Percentiles rank a stretch among this genome's conserved stretches.
Evolutionary conservation across 2,797 vertebrate genomes (phyloP).

Genomic region (Clamator glandarius): DNA sequence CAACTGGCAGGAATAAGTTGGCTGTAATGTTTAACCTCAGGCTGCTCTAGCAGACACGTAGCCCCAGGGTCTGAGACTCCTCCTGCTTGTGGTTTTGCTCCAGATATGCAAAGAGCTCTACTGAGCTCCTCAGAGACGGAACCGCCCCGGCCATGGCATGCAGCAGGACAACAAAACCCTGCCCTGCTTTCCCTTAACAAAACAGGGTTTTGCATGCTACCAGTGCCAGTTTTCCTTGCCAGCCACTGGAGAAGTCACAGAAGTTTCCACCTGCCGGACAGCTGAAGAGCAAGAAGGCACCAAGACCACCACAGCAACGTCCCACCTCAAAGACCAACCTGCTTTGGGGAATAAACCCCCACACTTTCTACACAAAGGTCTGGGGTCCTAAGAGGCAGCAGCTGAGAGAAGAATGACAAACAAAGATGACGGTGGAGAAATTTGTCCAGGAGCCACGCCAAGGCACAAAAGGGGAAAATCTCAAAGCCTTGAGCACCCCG

Average conservation of each 20-base stretch:
- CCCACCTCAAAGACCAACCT: slow-evolving; percentile 81
- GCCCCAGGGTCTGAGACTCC: not conserved
- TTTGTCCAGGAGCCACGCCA: not conserved
- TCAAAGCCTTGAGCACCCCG: not conserved
- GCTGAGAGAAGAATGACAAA: slow-evolving; percentile 69
- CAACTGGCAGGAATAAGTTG: not conserved
- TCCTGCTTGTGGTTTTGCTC: not conserved
- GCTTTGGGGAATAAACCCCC: slow-evolving; percentile 88
- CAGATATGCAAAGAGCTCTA: not conserved
- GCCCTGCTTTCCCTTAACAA: not conserved
- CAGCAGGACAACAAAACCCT: not conserved
- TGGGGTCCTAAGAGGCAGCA: slow-evolving; percentile 79
- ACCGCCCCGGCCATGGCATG: not conserved
- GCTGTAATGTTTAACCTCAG: not conserved
- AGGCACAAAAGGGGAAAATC: fast-evolving
- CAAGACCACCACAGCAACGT: slow-evolving; percentile 37
- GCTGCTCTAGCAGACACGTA: not conserved
- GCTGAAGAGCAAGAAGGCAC: not conserved
- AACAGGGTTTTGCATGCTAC: not conserved
- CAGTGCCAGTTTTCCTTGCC: not conserved
- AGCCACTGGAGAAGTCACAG: slow-evolving; percentile 15
- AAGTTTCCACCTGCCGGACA: not conserved
- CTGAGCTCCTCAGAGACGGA: not conserved
- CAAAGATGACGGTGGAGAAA: not conserved
- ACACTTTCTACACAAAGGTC: slow-evolving; percentile 87